phyloP scores from a whole-genome alignment of 2,888 invertebrate genomes.

The Dorcus parallelipipedus region DNA sequence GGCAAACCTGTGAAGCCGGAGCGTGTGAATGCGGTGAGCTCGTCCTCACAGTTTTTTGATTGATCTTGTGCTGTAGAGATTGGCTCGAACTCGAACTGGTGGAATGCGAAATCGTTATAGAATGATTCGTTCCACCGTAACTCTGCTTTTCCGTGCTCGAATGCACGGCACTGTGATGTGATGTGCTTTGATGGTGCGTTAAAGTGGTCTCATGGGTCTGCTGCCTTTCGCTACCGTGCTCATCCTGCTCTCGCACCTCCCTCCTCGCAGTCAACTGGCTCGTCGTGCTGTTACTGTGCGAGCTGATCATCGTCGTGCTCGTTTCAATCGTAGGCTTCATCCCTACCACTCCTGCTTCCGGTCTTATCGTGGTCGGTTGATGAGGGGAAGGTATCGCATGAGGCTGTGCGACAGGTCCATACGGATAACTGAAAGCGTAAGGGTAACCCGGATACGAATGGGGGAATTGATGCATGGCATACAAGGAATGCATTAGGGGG shows the following conservation, averaged over 20 bases:
- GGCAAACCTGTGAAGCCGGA: slow-evolving; percentile 20
- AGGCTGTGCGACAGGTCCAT: slow-evolving; percentile 71
- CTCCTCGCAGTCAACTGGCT: slow-evolving; percentile 69
- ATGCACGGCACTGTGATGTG: slow-evolving; percentile 63
- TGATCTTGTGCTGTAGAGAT: slow-evolving; percentile 54
- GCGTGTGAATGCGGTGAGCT: slow-evolving; percentile 39
- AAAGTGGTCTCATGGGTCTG: slow-evolving; percentile 63
- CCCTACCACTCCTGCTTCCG: slow-evolving; percentile 19
- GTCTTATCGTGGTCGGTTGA: slow-evolving; percentile 15
- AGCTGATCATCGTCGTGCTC: slow-evolving; percentile 67
- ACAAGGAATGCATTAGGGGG: slow-evolving; percentile 65
- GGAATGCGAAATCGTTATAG: slow-evolving; percentile 65
- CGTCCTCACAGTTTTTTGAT: slow-evolving; percentile 45
- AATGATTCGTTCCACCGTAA: slow-evolving; percentile 48
- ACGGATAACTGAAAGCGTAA: slow-evolving; percentile 67
- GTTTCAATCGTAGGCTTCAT: slow-evolving; percentile 44
- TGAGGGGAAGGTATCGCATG: slow-evolving; percentile 69
- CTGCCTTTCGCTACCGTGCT: slow-evolving; percentile 56
- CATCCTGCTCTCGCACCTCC: slow-evolving; percentile 57
- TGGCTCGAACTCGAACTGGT: slow-evolving; percentile 65
- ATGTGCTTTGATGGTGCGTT: slow-evolving; percentile 65
- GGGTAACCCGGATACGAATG: slow-evolving; percentile 67
- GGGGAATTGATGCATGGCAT: slow-evolving; percentile 58
- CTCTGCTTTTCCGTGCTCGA: slow-evolving; percentile 63
- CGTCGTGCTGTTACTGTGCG: slow-evolving; percentile 67